A percentile compares a stretch with the other conserved stretches of the same genome.
Evolutionary conservation across 2,888 invertebrate species (phyloP).

Genomic region (Drosophila vallismaia): DNA sequence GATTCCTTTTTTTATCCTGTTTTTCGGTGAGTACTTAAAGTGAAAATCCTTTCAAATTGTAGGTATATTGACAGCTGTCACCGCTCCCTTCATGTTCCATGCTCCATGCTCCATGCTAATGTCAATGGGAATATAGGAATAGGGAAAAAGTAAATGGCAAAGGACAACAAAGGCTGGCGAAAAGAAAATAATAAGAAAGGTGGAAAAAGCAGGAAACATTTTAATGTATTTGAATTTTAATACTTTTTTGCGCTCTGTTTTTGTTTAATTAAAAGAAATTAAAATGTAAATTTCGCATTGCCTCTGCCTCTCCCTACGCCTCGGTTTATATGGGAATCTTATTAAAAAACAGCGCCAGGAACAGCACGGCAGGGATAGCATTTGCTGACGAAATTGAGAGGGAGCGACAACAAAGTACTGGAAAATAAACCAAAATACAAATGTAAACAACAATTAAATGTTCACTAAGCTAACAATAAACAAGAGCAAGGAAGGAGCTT

Average conservation of each 20-base stretch:
- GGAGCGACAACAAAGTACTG: conserved; percentile 34
- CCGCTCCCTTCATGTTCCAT: conserved; percentile 10
- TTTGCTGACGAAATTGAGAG: not conserved
- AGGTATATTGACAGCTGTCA: conserved; percentile 54
- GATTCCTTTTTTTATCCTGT: not conserved
- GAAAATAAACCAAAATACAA: conserved; percentile 71
- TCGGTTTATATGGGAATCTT: conserved; percentile 58
- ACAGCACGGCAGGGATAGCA: not conserved
- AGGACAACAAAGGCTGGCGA: conserved; percentile 4
- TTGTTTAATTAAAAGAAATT: conserved; percentile 77
- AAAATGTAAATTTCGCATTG: conserved; percentile 68
- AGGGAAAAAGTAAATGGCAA: conserved; percentile 22
- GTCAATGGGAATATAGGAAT: too few relatives aligned
- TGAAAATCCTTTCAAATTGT: conserved; percentile 47
- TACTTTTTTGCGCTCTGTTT: conserved; percentile 23
- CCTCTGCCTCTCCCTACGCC: too few relatives aligned
- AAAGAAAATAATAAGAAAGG: conserved; percentile 22
- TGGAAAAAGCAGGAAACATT: conserved; percentile 40
- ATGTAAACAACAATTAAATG: conserved; percentile 79
- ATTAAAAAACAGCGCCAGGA: conserved; percentile 52
- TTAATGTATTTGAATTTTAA: conserved; percentile 61
- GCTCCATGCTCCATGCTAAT: too few relatives aligned
- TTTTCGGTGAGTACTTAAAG: conserved; percentile 15
- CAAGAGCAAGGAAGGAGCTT: conserved; percentile 8
- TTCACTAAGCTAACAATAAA: conserved; percentile 69